phyloP scores from a whole-genome alignment of 30 jellyfish, hydroid and myxozoan species.

The Haliclystus octoradiatus region DNA sequence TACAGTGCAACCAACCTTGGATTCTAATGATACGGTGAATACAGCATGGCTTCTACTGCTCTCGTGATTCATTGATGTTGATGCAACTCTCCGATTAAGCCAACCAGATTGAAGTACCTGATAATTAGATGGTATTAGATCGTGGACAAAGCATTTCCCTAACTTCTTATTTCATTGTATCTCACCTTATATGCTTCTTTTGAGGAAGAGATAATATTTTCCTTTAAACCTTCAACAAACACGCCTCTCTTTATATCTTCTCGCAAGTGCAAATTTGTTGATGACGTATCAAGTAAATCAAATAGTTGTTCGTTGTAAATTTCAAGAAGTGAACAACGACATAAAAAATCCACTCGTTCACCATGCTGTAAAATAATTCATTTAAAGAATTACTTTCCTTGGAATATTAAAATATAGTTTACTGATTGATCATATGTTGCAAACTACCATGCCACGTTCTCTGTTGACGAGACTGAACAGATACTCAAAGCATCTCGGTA shows the following conservation, averaged over 20 bases:
- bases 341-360: slow-evolving; percentile 82
- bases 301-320: slow-evolving; percentile 89
- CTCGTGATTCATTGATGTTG: slow-evolving; percentile 97
- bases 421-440: no score
- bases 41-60: slow-evolving; percentile 99
- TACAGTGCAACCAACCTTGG: slow-evolving; percentile 49
- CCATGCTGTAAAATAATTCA: slow-evolving; percentile 61
- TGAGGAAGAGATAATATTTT: slow-evolving; percentile 80
- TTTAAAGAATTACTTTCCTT: no score
- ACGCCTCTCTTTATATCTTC: slow-evolving; percentile 93
- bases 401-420: no score
- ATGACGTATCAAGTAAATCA: slow-evolving; percentile 80
- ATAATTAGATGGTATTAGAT: neutral
- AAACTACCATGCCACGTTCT: slow-evolving; percentile 87
- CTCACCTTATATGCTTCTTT: slow-evolving; percentile 78
- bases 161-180: no score
- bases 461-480: slow-evolving; percentile 92
- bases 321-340: slow-evolving; percentile 86
- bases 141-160: no score
- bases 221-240: slow-evolving; percentile 85
- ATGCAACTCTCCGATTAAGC: slow-evolving; percentile 95
- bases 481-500: slow-evolving; percentile 95
- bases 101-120: slow-evolving; percentile 47
- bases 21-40: slow-evolving; percentile 78
- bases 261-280: slow-evolving; percentile 73